Base-by-base conservation (phyloP, 2,888 invertebrate species). In the Sphaeridia pumilis region DNA sequence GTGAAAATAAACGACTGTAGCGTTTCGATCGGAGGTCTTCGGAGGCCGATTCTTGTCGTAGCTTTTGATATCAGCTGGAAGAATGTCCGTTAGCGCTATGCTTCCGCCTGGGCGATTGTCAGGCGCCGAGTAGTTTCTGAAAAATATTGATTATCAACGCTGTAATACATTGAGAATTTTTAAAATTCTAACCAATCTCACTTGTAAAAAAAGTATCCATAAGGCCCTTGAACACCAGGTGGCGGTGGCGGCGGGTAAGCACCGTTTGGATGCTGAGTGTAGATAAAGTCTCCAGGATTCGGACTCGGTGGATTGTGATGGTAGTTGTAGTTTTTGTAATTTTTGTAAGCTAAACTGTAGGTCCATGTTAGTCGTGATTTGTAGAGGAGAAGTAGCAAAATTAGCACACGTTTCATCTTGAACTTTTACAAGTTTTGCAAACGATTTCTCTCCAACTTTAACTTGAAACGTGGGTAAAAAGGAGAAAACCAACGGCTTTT, bases 41-140 rank as follows among this genome's bases (percentile, higher is more conserved):
- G 89, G 89, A 0, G 89, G 87, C 57, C 87, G 76, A 73, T 88
- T 89, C 74, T 89, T 89, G 70, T 89, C 89, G 67, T 89, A 89
- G 59, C 83, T 81, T 72, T 87, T 88, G 34, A 84, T 82, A 67
- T 84, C 84, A 56, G 83, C 75, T 1, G 89, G 89, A 48, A 89
- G 72, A 66, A 89, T 88, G 69, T 89, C 89, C 42, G 81, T 76
- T n/a, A 89, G 75, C 14, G 86, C 86, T 55, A 89, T 72, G 65
- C 82, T 82, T 26, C 58, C 59, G 26, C 61, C 61, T 3, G 61
- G 58, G 17, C 55, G 43, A n/a, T 48, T 22, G 2, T 48, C 48
- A n/a, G 38, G 5, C 17, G 20, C 20, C 4, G 38, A 17, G 20
- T 38, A 20, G 20, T 38, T 38, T 38, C 38, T 38, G 31, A n/a